Evolutionary conservation across 2,797 vertebrate species (phyloP), one percentile per base, ranked within the genome.

Genomic region (Acropternis orthonyx): DNA sequence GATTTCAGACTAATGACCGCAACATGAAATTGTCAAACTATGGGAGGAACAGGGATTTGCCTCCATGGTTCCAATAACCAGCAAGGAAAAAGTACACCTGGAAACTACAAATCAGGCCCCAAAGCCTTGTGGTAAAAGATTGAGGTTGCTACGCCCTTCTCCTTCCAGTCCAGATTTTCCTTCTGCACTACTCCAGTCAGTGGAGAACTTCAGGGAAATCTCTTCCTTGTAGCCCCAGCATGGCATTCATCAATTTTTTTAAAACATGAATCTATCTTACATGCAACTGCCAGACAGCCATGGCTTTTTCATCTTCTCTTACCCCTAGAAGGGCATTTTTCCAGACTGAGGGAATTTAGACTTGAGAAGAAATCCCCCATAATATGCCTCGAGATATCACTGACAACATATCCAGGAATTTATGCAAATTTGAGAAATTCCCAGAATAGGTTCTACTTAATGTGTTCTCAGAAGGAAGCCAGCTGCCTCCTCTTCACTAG

Each of bases 331-430:
- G 37, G 59, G 67, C 41, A 65, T 84, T 75, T 94, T 80, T 66
- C 76, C 77, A 77, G 37, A 56, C 46, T 73, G 43, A 18, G 26
- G 49, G 67, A 89, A 84, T 61, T 79, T 2, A 76, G 59, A 71
- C 37, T 90, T 59, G 56, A 89, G 82, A 85, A 95, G 88, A 92
- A 95, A 95, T 79, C 73, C 71, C 82, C 81, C 34, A 52, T 63
- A 41, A 39, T 30, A 66, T 1, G 32, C 59, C 55, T 86, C 66
- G 63, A 82, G 81, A 82, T 63, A 73, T 52, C 77, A 87, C 56
- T 86, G 56, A 89, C 75, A 94, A 85, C 3, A 2, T 56, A 81
- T 49, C 91, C 86, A 69, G 67, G 77, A 92, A 87, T 91, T 71
- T 32, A 92, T 69, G 81, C 77, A 93, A 79, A 82, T 76, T 6